Evolutionary conservation across 2,113 vertebrate genomes (phyloP), one percentile per base, ranked within the genome.

Genomic region (Muscicapa adusta): DNA sequence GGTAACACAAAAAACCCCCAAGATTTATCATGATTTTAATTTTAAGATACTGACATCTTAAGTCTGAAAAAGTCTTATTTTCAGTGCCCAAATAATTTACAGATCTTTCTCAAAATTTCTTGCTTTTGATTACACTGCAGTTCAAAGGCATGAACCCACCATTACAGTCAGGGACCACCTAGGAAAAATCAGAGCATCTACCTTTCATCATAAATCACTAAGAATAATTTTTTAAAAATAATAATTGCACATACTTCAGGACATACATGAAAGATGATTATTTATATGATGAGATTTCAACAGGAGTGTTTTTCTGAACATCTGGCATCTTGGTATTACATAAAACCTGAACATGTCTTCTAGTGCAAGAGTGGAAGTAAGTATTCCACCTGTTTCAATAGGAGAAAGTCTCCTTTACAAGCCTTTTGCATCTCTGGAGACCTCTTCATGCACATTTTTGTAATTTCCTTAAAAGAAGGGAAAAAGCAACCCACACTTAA

Each of bases 1-100:
- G 10, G 8, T n/a, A 58, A 88, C 14, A 76, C 3, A 8, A 81
- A 62, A 89, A 71, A 9, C 1, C 0, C 2, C 0, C 3, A 7
- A 33, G 34, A 62, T 10, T 85, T 62, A 71, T 3, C 4, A 67
- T 12, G 1, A 80, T 42, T 23, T 31, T 20, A 36, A 45, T 56
- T 36, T 79, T 68, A 63, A 86, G 29, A 89, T 34, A 70, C 58
- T 63, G 38, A 19, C 34, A 75, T 20, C 38, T 67, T n/a, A 58
- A 60, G 36, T 70, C 38, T 81, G 12, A 81, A 70, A n/a, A 79
- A 83, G 72, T 40, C 36, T 19, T 40, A 8, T n/a, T 81, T 65
- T 61, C n/a, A 72, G 17, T 34, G 48, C 13, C 53, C 47, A 75
- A 75, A 82, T 68, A 58, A 78, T 76, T 56, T 45, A 47, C 36